These are phyloP conservation scores for Ormyrus nitidulus DNA, from an alignment of 2,888 invertebrate species.

Conservation along the genomic window DNA sequence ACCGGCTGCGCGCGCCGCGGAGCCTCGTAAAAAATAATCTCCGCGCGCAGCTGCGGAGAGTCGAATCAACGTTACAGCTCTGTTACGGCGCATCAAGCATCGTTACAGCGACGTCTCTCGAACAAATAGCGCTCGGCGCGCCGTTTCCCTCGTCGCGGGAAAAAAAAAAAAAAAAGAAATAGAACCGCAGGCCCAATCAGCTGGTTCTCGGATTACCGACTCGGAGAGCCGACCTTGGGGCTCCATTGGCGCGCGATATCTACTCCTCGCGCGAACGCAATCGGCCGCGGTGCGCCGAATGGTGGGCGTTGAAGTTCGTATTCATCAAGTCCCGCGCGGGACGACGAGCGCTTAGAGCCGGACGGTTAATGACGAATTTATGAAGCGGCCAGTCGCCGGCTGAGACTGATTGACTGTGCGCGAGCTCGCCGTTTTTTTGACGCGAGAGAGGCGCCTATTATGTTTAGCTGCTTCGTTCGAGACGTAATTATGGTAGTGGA, in stretches of 20 bases:
- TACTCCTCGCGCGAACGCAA: not conserved
- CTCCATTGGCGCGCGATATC: not conserved
- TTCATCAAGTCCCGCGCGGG: slow-evolving; percentile 12
- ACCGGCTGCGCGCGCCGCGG: not conserved
- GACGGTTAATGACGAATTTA: slow-evolving; percentile 46
- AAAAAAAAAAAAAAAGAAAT: not conserved
- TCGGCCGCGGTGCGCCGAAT: not conserved
- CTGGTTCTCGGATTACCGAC: slow-evolving; percentile 34
- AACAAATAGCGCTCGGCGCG: not conserved
- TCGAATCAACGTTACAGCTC: slow-evolving; percentile 27
- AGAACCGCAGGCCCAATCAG: slow-evolving; percentile 36
- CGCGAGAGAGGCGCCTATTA: not conserved
- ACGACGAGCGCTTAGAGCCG: not conserved
- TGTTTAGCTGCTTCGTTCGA: too few relatives aligned
- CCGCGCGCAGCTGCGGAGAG: not conserved
- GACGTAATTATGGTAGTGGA: too few relatives aligned
- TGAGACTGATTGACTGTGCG: slow-evolving; percentile 5
- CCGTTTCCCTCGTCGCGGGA: not conserved
- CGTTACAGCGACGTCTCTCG: too few relatives aligned
- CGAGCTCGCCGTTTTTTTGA: not conserved
- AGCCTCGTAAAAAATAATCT: slow-evolving; percentile 11
- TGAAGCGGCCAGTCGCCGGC: not conserved
- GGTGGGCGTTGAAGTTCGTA: slow-evolving; percentile 34
- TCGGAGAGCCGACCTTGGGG: slow-evolving; percentile 26
- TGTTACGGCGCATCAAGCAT: slow-evolving; percentile 4